phyloP scores from a whole-genome alignment of 2,113 vertebrate genomes.

The Callocephalon fimbriatum region DNA sequence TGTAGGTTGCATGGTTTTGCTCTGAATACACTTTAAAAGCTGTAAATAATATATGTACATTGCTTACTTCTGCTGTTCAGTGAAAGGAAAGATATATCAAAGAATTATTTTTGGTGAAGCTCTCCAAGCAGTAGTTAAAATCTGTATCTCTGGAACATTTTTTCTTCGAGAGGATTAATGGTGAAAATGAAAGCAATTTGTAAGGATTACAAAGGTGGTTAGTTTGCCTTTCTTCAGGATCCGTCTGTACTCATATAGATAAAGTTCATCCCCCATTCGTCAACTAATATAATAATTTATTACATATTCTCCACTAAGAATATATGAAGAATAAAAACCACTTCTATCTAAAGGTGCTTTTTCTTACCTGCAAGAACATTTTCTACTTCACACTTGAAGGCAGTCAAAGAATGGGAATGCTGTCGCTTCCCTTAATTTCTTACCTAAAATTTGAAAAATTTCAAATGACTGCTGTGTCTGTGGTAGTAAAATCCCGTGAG shows the following conservation, averaged over 20 bases:
- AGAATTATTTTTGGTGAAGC: neutral
- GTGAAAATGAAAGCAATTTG: conserved; percentile 28
- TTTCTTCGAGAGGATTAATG: conserved; percentile 20
- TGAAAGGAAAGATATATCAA: neutral
- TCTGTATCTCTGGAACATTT: neutral
- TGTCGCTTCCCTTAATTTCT: neutral
- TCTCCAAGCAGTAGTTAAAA: conserved; percentile 19
- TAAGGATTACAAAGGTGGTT: conserved; percentile 51
- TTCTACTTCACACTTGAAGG: neutral
- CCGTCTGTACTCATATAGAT: neutral
- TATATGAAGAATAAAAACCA: neutral
- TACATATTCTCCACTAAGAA: conserved; percentile 69
- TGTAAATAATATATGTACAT: neutral
- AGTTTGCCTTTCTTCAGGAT: conserved; percentile 24
- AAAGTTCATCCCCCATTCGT: conserved; percentile 65
- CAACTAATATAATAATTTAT: conserved; percentile 79
- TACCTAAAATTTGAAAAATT: neutral
- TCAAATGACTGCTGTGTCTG: neutral
- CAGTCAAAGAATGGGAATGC: neutral
- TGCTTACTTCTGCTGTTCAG: neutral
- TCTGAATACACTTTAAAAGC: neutral
- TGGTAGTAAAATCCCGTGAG: neutral
- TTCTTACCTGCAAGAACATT: neutral
- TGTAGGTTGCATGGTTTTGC: neutral
- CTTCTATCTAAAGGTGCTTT: neutral